Evolutionary conservation across 2,797 vertebrate genomes (phyloP), one percentile per base, ranked within the genome.

Genomic region (Echeneis naucrates): DNA sequence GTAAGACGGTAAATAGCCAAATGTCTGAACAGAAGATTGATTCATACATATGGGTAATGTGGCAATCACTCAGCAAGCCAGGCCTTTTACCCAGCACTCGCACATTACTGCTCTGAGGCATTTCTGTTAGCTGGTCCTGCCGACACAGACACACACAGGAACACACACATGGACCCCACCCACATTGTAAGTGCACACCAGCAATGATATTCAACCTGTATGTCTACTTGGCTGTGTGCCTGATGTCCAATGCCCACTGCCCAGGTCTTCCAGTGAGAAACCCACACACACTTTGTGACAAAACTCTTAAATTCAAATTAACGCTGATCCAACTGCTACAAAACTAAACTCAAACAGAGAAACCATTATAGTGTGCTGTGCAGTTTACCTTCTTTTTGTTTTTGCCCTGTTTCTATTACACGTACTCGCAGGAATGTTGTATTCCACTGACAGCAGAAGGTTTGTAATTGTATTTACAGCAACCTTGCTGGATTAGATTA

Each of bases 21-120:
- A 87, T 74, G 75, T 83, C 79, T 69, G 82, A 88, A 93, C 89
- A 93, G 89, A 89, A 89, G 85, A 89, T 89, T 80, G 81, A 92
- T 93, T 93, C 88, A 92, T 89, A 60, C 84, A 65, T 75, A 67
- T 23, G 80, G 83, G 54, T 75, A 83, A 91, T 86, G 82, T 82
- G 87, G 86, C 80, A 74, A 84, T 90, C 86, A 88, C 75, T 88
- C 87, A 85, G 78, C 78, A 54, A 65, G 80, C 63, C 74, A 68
- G 80, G 80, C 75, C 73, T 87, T 85, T 83, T 83, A 81, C 75
- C 83, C 58, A 54, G 33, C 59, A 61, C 75, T 76, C 61, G 78
- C 77, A 77, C 78, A 75, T 58, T 50, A 26, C 47, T 26, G 4
- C 47, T 50, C 47, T 16, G 47, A 50, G 47, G 47, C 47, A 50